phyloP scores from a whole-genome alignment of 2,797 vertebrate genomes.

The Apogon talboti region DNA sequence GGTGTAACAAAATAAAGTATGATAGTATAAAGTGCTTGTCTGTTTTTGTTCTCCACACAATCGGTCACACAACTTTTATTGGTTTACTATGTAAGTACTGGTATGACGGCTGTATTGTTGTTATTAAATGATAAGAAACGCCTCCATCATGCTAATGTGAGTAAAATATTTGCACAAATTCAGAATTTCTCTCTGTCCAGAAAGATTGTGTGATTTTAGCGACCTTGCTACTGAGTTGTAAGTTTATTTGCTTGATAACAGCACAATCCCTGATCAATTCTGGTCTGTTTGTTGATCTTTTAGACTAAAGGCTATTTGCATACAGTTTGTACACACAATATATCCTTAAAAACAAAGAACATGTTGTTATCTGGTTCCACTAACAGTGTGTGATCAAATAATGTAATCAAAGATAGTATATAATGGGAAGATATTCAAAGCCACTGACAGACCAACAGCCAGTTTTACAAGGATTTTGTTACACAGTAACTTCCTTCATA shows the following conservation, averaged over 20 bases:
- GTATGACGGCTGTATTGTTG: no score
- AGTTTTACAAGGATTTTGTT: background rate
- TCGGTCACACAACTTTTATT: no score
- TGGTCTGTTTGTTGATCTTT: conserved; percentile 4
- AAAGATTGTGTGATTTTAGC: no score
- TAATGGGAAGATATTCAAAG: background rate
- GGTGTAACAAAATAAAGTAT: no score
- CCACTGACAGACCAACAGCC: background rate
- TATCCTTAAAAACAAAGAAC: background rate
- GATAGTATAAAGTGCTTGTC: no score
- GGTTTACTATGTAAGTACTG: no score
- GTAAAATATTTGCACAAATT: no score
- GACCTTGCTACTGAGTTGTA: background rate
- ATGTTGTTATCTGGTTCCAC: conserved; percentile 20
- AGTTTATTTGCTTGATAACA: background rate
- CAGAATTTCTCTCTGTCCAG: no score
- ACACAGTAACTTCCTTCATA: background rate
- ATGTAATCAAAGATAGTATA: conserved; percentile 15
- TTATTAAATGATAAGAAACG: no score
- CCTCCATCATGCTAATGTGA: no score
- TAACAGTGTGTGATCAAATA: conserved; percentile 10
- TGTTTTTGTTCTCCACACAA: no score
- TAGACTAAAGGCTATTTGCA: conserved; percentile 35
- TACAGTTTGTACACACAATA: conserved; percentile 16
- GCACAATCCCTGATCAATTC: background rate